Evolutionary conservation across 2,888 invertebrate species (phyloP).

Genomic region (Meghimatium bilineatum): DNA sequence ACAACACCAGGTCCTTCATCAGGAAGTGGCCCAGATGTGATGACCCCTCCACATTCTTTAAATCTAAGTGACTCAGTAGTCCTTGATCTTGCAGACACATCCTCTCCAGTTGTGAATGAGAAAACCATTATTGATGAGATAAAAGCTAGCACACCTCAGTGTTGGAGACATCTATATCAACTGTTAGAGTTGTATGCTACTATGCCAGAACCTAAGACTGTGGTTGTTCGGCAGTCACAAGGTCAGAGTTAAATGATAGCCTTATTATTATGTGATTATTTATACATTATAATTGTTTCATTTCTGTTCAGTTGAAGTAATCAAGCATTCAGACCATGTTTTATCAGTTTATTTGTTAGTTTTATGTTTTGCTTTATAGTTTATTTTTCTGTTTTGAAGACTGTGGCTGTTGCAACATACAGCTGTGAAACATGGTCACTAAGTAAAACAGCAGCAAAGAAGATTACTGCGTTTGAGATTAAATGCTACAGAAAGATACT

Average conservation of each 20-base stretch:
- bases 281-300: too few species aligned
- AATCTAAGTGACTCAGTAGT: conserved; percentile 75
- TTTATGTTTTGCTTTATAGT: too few species aligned
- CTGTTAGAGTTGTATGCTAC: conserved; percentile 94
- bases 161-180: conserved; percentile 96
- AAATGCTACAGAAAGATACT: too few species aligned
- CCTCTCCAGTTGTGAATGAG: conserved; percentile 75
- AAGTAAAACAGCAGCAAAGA: too few species aligned
- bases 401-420: too few species aligned
- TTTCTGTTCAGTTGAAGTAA: too few species aligned
- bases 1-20: conserved; percentile 18
- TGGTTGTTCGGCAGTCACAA: conserved; percentile 76
- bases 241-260: neutral
- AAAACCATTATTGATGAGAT: conserved; percentile 76
- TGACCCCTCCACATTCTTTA: conserved; percentile 71
- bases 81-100: conserved; percentile 72
- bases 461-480: too few species aligned
- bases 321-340: too few species aligned
- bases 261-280: too few species aligned
- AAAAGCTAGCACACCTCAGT: conserved; percentile 83
- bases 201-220: conserved; percentile 95
- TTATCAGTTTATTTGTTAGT: too few species aligned
- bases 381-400: too few species aligned
- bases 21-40: conserved; percentile 52
- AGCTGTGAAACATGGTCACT: too few species aligned